Evolutionary conservation across 2,888 invertebrate species (phyloP).

Genomic region (Drosophila antonietae): DNA sequence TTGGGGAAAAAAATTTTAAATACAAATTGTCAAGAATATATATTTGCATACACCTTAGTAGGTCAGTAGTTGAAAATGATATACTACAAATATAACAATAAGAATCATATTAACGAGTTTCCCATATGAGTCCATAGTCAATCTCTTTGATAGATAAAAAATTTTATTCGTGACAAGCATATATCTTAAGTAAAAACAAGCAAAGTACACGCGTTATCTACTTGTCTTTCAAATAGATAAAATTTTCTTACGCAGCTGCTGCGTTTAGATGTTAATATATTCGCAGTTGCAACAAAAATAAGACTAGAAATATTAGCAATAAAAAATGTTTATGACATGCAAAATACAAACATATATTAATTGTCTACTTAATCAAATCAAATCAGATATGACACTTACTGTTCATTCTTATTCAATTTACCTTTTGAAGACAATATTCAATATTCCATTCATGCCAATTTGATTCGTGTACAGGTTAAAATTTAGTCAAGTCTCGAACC

Average conservation of each 20-base stretch:
- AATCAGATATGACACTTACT: background rate
- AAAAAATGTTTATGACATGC: background rate
- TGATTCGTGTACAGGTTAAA: background rate
- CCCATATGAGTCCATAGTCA: background rate
- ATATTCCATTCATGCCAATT: background rate
- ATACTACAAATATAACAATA: background rate
- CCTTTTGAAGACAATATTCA: background rate
- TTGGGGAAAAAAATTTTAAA: too few species aligned
- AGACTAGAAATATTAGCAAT: background rate
- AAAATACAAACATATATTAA: too few species aligned
- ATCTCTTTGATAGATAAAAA: background rate
- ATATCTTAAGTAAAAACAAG: background rate
- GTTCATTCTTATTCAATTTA: background rate
- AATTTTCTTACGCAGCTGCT: too few species aligned
- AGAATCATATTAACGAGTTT: background rate
- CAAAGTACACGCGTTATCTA: background rate
- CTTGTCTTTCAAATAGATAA: slow-evolving; percentile 4
- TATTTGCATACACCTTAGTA: background rate
- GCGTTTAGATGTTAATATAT: background rate
- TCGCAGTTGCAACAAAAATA: background rate
- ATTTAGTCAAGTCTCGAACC: slow-evolving; percentile 42
- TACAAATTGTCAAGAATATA: background rate
- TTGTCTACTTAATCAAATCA: background rate
- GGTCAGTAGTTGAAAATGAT: background rate
- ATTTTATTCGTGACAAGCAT: slow-evolving; percentile 3